Base-by-base conservation (phyloP, 2,113 vertebrate genomes). In the Raja brachyura region DNA sequence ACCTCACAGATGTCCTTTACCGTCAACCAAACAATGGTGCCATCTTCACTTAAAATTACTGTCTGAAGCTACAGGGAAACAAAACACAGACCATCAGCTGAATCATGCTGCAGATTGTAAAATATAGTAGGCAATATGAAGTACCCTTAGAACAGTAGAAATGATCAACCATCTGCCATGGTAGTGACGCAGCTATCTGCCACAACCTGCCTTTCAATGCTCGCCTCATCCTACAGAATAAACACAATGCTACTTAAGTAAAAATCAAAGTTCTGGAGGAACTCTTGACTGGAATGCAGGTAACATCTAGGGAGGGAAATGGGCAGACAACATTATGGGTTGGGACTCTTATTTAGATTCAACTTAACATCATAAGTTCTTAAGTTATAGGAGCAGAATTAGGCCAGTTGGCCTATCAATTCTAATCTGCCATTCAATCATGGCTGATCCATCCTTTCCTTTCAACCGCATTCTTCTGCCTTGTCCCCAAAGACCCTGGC, bases 141-240 rank as follows among this genome's bases (percentile, higher is more conserved):
- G 61, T 88, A 66, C 28, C 7, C 54, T 86, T 63, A 63, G 59
- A 66, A 88, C 0, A 88, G 28, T 63, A n/a, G 31, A 88, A 63
- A 88, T 88, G 59, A 88, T 86, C 59, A 63, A 18, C 83, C 59
- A 63, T 66, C n/a, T 88, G 83, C 81, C 56, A n/a, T 59, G 31
- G n/a, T 33, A 14, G 59, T 63, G 28, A 16, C n/a, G 59, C 83
- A 61, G 56, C 11, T 31, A 59, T 63, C 83, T 18, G 14, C 59
- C 31, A 61, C 28, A 88, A 13, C 6, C n/a, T 86, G 56, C 56
- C 56, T 88, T 18, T 63, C 59, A 14, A 59, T 31, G 13, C 11
- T 16, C n/a, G n/a, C 61, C 13, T 66, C 83, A 88, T 66, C n/a
- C 83, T 63, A 61, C 59, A 63, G 59, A 63, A 14, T 31, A 88